Evolutionary conservation across 2,888 invertebrate genomes (phyloP), one percentile per base, ranked within the genome.

Genomic region (Panzeria rudis): DNA sequence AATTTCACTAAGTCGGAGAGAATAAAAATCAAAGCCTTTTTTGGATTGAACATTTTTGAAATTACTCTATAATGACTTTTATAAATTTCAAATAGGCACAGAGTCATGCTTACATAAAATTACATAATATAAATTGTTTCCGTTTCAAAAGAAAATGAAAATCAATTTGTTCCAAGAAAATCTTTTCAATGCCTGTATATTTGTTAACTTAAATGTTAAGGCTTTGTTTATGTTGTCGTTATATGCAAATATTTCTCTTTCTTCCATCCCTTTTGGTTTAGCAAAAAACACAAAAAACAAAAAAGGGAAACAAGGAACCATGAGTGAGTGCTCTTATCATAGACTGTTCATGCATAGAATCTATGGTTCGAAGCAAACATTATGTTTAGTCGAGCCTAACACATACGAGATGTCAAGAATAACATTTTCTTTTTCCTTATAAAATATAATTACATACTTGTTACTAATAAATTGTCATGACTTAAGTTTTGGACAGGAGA

Each of bases 231-330:
- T 54, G 17, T 54, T 76, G 61, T 41, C 68, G 68, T 69, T 61
- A 35, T 81, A 75, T 62, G 68, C 29, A 81, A 81, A 75, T 62
- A 17, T 62, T 25, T 54, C 15, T 23, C 47, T 54, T 44, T 61
- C 15, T 11, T 23, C 29, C 2, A 8, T 35, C 20, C 9, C 17
- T 4, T 2, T 35, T 32, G 20, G 23, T 41, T 62, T 32, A 6
- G 20, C 7, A n/a, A n/a, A 32, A 50, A 15, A 35, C 35, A 35
- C 6, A 35, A 35, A 9, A 3, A 32, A 32, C 32, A n/a, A n/a
- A n/a, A n/a, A 32, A 72, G 52, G 38, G 38, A 41, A 76, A 59
- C 66, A 77, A 68, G 44, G 15, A 44, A 54, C 52, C 6, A 32
- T 15, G 13, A 66, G 20, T 20, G 20, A n/a, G n/a, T n/a, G n/a